Conservation (phyloP, 2,888 invertebrate species). For the Eudemis profundana region DNA sequence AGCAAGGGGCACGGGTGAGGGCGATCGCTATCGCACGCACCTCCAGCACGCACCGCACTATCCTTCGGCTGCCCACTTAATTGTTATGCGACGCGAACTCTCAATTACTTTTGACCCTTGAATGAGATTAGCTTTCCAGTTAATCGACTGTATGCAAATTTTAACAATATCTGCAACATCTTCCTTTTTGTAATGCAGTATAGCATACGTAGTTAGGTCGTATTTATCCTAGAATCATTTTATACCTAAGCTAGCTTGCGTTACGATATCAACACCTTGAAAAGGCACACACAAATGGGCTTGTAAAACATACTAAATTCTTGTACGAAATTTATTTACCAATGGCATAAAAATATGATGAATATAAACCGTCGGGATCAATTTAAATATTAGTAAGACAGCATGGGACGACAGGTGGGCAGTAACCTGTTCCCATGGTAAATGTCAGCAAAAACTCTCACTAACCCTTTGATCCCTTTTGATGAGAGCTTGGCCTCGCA, state of each 20-base stretch:
- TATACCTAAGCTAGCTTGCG: too few species aligned
- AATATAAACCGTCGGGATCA: neutral
- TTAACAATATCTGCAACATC: neutral
- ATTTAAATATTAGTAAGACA: conserved; percentile 44
- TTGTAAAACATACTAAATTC: neutral
- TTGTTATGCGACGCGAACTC: conserved; percentile 73
- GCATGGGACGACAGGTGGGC: conserved; percentile 68
- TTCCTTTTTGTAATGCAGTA: neutral
- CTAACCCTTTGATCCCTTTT: conserved; percentile 66
- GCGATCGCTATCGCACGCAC: conserved; percentile 85
- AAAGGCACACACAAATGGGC: too few species aligned
- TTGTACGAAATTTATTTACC: neutral
- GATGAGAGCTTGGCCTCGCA: conserved; percentile 37
- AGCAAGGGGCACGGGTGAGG: conserved; percentile 57
- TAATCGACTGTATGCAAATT: neutral
- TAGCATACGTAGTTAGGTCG: too few species aligned
- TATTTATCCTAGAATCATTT: too few species aligned
- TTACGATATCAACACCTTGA: too few species aligned
- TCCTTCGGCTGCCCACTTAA: conserved; percentile 82
- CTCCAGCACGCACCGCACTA: conserved; percentile 84
- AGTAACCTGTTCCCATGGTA: conserved; percentile 67
- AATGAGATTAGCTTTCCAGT: conserved; percentile 9
- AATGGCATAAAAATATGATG: neutral
- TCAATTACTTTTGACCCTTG: conserved; percentile 48
- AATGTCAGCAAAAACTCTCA: conserved; percentile 76